phyloP scores from a whole-genome alignment of 2,888 invertebrate genomes.

The Opisthograptis luteolata region DNA sequence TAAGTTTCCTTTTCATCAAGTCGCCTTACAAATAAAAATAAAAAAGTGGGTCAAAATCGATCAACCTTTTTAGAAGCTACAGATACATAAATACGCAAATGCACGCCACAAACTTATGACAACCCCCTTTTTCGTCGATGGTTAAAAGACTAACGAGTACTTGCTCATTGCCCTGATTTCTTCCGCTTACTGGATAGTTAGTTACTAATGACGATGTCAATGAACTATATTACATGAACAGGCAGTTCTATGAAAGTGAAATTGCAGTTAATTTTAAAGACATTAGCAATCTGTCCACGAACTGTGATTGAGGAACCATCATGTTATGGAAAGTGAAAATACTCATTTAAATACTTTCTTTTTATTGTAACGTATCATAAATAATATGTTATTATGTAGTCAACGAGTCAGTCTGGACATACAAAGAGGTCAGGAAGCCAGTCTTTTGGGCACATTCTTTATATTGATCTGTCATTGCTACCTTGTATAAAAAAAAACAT shows the following conservation, averaged over 20 bases:
- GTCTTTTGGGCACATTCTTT: no score
- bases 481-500: no score
- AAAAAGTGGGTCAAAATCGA: no score
- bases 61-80: no score
- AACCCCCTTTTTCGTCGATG: no score
- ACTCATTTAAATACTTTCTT: constrained; percentile 35
- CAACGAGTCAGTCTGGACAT: neutral
- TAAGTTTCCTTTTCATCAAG: no score
- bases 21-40: no score
- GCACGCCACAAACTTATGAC: no score
- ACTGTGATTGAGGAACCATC: constrained; percentile 38
- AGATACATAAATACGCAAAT: no score
- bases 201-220: constrained; percentile 7
- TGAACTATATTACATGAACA: constrained; percentile 15
- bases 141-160: no score
- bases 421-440: no score
- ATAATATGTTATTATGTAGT: neutral
- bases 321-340: constrained; percentile 48
- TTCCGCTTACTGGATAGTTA: neutral
- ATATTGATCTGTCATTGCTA: no score
- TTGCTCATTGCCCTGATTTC: neutral
- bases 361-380: constrained; percentile 7
- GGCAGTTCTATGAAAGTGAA: constrained; percentile 45
- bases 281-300: constrained; percentile 47
- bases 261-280: constrained; percentile 39